Evolutionary conservation across 64 coral and sea anemone genomes (phyloP).

Genomic region (Pocillopora damicornis): DNA sequence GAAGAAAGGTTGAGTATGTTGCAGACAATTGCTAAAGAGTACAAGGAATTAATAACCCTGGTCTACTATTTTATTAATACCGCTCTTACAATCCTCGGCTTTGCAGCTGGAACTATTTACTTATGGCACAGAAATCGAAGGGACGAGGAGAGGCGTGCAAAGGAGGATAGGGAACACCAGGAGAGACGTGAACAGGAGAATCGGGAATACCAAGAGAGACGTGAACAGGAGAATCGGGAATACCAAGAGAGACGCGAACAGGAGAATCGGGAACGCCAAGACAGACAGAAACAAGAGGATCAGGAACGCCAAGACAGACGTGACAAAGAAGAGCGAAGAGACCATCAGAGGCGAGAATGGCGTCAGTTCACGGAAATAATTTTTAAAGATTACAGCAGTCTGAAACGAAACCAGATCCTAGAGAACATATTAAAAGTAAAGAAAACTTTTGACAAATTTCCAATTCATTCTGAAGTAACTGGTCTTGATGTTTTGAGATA

Average conservation of each 20-base stretch:
- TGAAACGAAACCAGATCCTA: background rate
- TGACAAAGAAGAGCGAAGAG: too few relatives aligned
- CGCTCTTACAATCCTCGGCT: background rate
- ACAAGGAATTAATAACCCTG: background rate
- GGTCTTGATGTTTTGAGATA: conserved; percentile 14
- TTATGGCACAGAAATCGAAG: background rate
- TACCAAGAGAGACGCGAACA: too few relatives aligned
- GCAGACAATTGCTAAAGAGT: background rate
- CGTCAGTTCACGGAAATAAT: conserved; percentile 13
- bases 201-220: too few relatives aligned
- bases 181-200: too few relatives aligned
- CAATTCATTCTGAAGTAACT: background rate
- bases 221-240: too few relatives aligned
- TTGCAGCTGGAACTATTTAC: background rate
- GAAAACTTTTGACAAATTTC: background rate
- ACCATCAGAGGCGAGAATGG: too few relatives aligned
- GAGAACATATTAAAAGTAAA: background rate
- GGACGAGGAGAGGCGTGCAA: too few relatives aligned
- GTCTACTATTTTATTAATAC: background rate
- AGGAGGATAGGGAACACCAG: too few relatives aligned
- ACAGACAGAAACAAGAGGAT: too few relatives aligned
- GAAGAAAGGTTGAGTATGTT: too few relatives aligned
- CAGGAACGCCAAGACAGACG: too few relatives aligned
- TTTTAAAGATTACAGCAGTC: background rate
- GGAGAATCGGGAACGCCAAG: too few relatives aligned